Percentiles rank a stretch among this genome's conserved stretches.
These are phyloP conservation scores for Hartigia nigra DNA, from an alignment of 2,888 invertebrate species.

Conservation along the genomic window DNA sequence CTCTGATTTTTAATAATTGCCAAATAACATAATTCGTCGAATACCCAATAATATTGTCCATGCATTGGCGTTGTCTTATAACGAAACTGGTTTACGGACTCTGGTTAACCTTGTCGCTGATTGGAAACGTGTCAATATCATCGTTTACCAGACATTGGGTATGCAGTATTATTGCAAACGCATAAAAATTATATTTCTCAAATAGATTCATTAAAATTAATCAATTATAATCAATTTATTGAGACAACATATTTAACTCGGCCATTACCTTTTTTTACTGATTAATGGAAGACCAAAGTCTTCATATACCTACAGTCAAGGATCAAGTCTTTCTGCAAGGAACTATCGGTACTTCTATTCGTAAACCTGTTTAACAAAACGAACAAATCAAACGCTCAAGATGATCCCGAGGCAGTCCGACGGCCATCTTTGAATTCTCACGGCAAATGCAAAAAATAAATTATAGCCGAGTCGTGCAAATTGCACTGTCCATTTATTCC, in stretches of 20 bases:
- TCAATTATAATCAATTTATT: neutral
- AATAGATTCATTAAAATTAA: neutral
- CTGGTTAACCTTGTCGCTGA: conserved; percentile 42
- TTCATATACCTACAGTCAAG: neutral
- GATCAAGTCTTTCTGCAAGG: neutral
- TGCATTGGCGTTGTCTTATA: neutral
- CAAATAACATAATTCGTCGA: neutral
- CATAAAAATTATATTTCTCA: neutral
- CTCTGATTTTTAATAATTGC: neutral
- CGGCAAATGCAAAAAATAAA: neutral
- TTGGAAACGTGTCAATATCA: conserved; percentile 46
- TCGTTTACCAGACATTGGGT: neutral
- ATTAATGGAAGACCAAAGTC: neutral
- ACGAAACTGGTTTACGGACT: conserved; percentile 41
- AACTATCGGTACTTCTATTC: neutral
- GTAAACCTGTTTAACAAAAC: neutral
- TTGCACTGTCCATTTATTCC: neutral
- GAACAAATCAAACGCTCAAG: neutral
- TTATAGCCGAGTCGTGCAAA: neutral
- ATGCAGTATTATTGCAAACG: neutral
- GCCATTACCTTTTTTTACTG: neutral
- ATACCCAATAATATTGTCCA: neutral
- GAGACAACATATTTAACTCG: neutral
- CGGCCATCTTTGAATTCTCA: neutral
- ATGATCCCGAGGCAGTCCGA: neutral